A percentile compares a stretch with the other conserved stretches of the same genome.
Evolutionary conservation across 1,140 invertebrate genomes (phyloP).

Genomic region (Pseudobourletiella spinata): DNA sequence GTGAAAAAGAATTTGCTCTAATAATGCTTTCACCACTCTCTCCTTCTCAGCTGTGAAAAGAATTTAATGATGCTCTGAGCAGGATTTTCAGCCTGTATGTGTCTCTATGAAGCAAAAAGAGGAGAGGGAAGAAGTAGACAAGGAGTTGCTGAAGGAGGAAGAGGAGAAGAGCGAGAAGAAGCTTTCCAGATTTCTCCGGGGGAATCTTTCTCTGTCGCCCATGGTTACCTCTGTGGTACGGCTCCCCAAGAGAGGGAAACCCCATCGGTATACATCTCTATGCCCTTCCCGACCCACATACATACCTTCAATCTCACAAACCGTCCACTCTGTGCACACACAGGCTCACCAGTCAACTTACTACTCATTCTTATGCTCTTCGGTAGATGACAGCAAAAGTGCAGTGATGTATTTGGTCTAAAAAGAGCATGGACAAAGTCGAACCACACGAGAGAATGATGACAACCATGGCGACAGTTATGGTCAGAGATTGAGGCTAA

Average conservation of each 20-base stretch:
- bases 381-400: neutral
- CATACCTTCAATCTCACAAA: neutral
- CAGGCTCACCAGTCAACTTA: neutral
- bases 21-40: too few species aligned
- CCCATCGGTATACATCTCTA: neutral
- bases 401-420: neutral
- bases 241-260: neutral
- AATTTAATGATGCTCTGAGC: neutral
- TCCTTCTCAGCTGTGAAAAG: neutral
- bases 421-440: neutral
- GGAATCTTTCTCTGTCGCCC: slow-evolving; percentile 1
- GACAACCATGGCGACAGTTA: neutral
- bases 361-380: neutral
- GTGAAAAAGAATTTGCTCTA: neutral
- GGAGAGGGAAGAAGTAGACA: neutral
- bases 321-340: neutral
- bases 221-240: neutral
- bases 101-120: neutral
- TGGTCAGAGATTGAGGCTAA: neutral
- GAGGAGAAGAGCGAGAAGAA: neutral
- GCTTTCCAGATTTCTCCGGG: neutral
- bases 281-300: neutral
- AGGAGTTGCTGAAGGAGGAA: neutral
- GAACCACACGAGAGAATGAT: neutral
- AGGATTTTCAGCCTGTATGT: neutral